These are phyloP conservation scores for Micromesistius poutassou DNA, from an alignment of 2,797 vertebrate species.

Conservation along the genomic window DNA sequence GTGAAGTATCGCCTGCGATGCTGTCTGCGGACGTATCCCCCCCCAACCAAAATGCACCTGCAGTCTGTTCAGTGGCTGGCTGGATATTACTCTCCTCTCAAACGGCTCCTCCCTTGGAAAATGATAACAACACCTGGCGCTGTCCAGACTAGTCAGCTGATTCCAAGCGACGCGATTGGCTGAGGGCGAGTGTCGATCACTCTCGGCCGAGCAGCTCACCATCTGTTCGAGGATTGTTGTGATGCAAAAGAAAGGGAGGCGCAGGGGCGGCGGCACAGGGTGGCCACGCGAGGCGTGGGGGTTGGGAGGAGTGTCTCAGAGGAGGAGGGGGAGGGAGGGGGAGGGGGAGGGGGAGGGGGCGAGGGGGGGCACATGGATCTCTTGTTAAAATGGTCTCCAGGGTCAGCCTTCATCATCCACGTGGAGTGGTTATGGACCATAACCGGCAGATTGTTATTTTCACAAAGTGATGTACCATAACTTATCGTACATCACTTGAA, in stretches of 20 bases:
- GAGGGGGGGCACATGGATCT: no score
- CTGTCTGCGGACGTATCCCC: conserved; percentile 40
- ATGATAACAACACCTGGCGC: conserved; percentile 72
- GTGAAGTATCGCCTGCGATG: conserved; percentile 4
- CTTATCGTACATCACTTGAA: background rate
- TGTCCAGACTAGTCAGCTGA: conserved; percentile 75
- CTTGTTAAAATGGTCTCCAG: no score
- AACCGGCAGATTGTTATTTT: no score
- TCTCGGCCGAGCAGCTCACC: conserved; percentile 65
- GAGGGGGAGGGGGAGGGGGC: no score
- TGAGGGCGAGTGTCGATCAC: conserved; percentile 69
- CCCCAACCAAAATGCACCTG: conserved; percentile 46
- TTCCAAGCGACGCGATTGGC: conserved; percentile 71
- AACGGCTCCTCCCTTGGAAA: conserved; percentile 46
- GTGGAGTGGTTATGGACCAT: no score
- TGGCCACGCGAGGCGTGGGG: conserved; percentile 36
- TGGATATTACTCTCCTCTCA: conserved; percentile 46
- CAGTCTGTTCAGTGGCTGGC: conserved; percentile 39
- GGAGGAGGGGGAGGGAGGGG: background rate
- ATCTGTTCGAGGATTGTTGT: conserved; percentile 77
- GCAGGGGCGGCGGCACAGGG: conserved; percentile 48
- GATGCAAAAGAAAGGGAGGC: conserved; percentile 72
- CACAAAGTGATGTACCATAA: no score
- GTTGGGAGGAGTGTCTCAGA: conserved; percentile 9
- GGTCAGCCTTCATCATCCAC: background rate